These are phyloP conservation scores for Epinotia bilunana DNA, from an alignment of 2,888 invertebrate species.

Conservation along the genomic window DNA sequence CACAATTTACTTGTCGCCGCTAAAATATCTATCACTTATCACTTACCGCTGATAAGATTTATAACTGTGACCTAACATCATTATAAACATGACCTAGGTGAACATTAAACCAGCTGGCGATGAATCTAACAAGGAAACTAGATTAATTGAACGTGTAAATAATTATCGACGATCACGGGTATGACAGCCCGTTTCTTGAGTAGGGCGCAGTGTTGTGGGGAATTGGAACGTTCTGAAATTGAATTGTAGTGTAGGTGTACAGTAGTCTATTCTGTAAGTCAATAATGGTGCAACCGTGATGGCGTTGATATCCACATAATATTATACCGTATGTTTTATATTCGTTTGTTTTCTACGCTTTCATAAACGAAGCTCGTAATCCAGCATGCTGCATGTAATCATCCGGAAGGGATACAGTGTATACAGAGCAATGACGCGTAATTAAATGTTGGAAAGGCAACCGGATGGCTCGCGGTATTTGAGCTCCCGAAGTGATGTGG, in stretches of 20 bases:
- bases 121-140: not conserved
- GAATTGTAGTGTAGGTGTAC: not conserved
- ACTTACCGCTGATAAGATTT: slow-evolving; percentile 10
- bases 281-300: not conserved
- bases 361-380: too few species aligned
- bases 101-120: slow-evolving; percentile 19
- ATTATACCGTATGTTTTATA: not conserved
- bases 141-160: slow-evolving; percentile 5
- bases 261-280: not conserved
- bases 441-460: too few species aligned
- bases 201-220: slow-evolving; percentile 12
- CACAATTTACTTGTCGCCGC: slow-evolving; percentile 17
- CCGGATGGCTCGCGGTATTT: too few species aligned
- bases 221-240: not conserved
- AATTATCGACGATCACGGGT: slow-evolving; percentile 9
- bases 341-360: too few species aligned
- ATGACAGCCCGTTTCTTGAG: not conserved
- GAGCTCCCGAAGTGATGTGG: too few species aligned
- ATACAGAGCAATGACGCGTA: too few species aligned
- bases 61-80: slow-evolving; percentile 28
- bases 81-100: slow-evolving; percentile 22
- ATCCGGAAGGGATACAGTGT: too few species aligned
- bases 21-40: slow-evolving; percentile 5
- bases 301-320: not conserved
- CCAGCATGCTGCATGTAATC: too few species aligned